phyloP scores from a whole-genome alignment of 2,888 invertebrate genomes.

The Plebejus anna region DNA sequence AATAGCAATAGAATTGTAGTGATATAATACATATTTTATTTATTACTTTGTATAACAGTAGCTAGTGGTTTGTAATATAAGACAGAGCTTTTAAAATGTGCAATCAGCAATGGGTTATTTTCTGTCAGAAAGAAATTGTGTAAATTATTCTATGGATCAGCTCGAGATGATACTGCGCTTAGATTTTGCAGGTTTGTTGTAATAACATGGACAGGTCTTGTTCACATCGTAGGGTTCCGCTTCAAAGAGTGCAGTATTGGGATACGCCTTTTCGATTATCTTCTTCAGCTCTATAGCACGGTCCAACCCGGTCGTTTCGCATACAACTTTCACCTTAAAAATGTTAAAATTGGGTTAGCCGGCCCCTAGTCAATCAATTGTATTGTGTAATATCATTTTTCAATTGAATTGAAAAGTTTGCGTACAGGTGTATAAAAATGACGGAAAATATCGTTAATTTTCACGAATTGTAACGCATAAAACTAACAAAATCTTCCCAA shows the following conservation, averaged over 20 bases:
- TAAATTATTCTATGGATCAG: not conserved
- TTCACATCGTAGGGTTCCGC: conserved; percentile 64
- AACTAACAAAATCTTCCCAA: no score
- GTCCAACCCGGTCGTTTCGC: conserved; percentile 88
- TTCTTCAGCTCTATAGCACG: conserved; percentile 81
- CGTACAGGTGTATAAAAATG: no score
- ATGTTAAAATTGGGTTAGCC: not conserved
- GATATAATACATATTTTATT: not conserved
- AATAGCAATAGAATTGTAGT: not conserved
- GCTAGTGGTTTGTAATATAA: not conserved
- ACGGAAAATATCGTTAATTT: not conserved
- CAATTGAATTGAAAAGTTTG: no score
- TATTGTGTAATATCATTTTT: no score
- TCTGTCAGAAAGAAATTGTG: not conserved
- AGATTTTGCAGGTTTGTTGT: conserved; percentile 17
- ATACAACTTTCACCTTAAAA: conserved; percentile 87
- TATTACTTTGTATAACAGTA: not conserved
- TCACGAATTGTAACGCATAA: not conserved
- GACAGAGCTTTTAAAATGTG: not conserved
- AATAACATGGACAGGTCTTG: conserved; percentile 59
- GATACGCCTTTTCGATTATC: conserved; percentile 58
- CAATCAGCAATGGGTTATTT: not conserved
- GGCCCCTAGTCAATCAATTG: no score
- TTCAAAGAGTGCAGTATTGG: conserved; percentile 53
- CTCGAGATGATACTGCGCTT: not conserved